Base-by-base conservation (phyloP, 2,888 invertebrate species). In the Philopedon plagiatum region DNA sequence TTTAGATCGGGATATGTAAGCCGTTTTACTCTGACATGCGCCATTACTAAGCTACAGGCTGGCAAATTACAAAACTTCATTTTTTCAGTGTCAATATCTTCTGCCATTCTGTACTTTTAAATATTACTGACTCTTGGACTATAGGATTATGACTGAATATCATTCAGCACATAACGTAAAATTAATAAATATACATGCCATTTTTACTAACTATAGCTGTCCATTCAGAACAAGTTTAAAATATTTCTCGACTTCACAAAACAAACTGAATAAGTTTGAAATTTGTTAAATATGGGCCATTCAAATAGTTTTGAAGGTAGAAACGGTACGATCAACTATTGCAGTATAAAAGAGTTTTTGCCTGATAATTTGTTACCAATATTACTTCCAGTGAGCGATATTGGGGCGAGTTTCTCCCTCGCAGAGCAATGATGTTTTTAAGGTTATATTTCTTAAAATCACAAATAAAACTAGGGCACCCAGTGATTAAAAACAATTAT, bases 401-500 rank as follows among this genome's bases (percentile, higher is more conserved):
- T 23, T 49, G 0, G 26, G 7, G 26, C 49, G 26, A 49, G 51
- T 29, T 54, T 54, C 3, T 29, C 29, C 9, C 18, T 13, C 1
- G 29, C 23, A 46, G 21, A 46, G 46, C 46, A 29, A 26, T 13
- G 51, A 15, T 54, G 34, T 23, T 19, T 62, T 62, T 62, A 46
- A 62, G 46, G 62, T 62, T 62, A 62, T 32, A 46, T 15, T 29
- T 18, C 13, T 3, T 29, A 32, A 57, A 62, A 62, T 62, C 62
- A 62, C 62, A 62, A 46, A 62, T 46, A 46, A 62, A 46, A 46
- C 32, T 62, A 62, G 32, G 46, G 32, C 62, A 29, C 62, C 41
- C 46, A 29, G 49, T 46, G 46, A 46, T 60, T 60, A 60, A 60
- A 26, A 41, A 60, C 37, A 61, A 46, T 49, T n/a, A 21, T 13